Evolutionary conservation across 2,113 vertebrate genomes (phyloP).

Genomic region (Eulacestoma nigropectus): DNA sequence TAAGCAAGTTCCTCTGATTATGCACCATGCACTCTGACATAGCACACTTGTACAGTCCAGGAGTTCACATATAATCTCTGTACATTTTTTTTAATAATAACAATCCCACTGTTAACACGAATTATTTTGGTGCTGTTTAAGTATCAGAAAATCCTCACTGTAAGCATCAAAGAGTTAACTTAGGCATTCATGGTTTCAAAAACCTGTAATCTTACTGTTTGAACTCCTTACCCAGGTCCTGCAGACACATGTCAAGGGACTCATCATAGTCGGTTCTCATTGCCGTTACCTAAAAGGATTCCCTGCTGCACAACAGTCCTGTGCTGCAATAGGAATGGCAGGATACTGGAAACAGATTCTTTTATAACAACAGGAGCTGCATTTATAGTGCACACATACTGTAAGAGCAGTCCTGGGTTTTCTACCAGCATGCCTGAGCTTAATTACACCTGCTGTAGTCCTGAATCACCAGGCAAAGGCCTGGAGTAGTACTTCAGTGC

Average conservation of each 20-base stretch:
- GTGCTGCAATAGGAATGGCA: neutral
- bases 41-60: neutral
- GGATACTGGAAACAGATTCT: constrained; percentile 18
- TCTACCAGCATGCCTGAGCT: constrained; percentile 25
- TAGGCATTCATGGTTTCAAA: neutral
- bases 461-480: constrained; percentile 19
- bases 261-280: neutral
- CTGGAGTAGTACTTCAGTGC: constrained; percentile 3
- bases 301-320: constrained; percentile 5
- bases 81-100: neutral
- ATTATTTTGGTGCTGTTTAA: neutral
- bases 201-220: neutral
- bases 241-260: neutral
- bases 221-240: neutral
- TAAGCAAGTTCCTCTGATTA: neutral
- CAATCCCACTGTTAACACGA: neutral
- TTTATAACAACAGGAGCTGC: constrained; percentile 33
- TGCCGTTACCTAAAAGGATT: constrained; percentile 23
- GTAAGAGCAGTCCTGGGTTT: constrained; percentile 13
- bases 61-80: neutral
- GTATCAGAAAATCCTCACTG: neutral
- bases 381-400: neutral
- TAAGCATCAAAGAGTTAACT: constrained; percentile 1
- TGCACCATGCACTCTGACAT: neutral
- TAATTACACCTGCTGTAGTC: constrained; percentile 40